phyloP scores from a whole-genome alignment of 2,113 vertebrate species.

The Catharus fuscescens region DNA sequence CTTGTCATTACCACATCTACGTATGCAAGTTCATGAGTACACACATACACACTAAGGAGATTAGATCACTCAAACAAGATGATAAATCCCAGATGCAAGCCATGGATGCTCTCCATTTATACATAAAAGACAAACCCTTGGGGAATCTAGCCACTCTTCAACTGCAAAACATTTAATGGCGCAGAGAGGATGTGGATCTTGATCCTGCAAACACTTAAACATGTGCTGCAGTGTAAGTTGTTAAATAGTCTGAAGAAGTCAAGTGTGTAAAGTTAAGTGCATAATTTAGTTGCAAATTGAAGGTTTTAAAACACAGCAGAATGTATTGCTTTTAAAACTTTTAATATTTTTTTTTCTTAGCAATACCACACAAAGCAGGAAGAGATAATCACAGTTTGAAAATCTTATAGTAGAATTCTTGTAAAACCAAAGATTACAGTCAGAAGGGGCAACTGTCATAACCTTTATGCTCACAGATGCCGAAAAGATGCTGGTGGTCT shows the following conservation, averaged over 20 bases:
- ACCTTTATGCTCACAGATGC: conserved; percentile 22
- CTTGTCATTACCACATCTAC: neutral
- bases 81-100: conserved; percentile 48
- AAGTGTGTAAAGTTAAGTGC: conserved; percentile 48
- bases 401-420: conserved; percentile 13
- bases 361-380: neutral
- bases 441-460: conserved; percentile 25
- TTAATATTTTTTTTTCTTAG: neutral
- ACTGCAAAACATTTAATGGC: conserved; percentile 27
- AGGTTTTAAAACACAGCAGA: conserved; percentile 11
- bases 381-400: conserved; percentile 29
- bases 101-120: conserved; percentile 4
- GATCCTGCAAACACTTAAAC: conserved; percentile 3
- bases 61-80: conserved; percentile 15
- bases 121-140: conserved; percentile 1
- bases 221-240: neutral
- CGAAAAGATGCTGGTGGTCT: neutral
- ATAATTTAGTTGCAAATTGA: conserved; percentile 48
- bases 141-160: conserved; percentile 15
- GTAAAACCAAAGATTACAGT: conserved; percentile 33
- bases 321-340: neutral
- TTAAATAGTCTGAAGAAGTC: conserved; percentile 42
- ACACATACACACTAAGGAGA: neutral
- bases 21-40: neutral
- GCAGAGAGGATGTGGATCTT: conserved; percentile 18